Percentiles rank a stretch among this genome's conserved stretches.
phyloP scores from a whole-genome alignment of 2,113 vertebrate species.

The Clarias batrachus region DNA sequence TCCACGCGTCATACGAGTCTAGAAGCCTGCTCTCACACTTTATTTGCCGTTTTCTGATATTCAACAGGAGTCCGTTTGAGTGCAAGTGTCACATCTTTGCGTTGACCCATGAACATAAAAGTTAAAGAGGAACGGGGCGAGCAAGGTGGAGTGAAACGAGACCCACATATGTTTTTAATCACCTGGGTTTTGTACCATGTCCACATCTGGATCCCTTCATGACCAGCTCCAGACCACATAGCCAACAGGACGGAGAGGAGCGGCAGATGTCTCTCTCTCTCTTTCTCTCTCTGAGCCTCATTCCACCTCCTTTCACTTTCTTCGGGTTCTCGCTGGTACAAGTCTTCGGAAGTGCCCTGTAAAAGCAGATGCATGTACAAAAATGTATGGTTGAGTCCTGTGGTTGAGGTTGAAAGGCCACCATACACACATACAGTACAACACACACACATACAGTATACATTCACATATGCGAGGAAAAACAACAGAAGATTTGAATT shows the following conservation, averaged over 20 bases:
- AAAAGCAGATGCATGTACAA: neutral
- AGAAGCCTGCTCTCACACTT: neutral
- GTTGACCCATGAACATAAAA: neutral
- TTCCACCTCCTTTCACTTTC: neutral
- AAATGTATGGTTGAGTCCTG: neutral
- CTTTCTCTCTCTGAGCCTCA: neutral
- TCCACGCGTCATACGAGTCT: neutral
- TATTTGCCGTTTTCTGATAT: neutral
- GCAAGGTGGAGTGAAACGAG: neutral
- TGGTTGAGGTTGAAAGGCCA: neutral
- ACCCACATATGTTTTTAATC: conserved; percentile 18
- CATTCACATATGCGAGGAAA: neutral
- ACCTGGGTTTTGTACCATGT: conserved; percentile 11
- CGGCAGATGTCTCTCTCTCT: conserved; percentile 22
- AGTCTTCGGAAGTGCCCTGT: neutral
- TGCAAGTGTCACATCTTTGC: conserved; percentile 2
- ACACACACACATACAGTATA: neutral
- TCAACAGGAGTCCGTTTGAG: neutral
- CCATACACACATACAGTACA: neutral
- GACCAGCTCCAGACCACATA: conserved; percentile 1
- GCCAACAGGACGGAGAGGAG: conserved; percentile 6
- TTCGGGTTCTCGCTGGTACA: neutral
- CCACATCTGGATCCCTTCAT: conserved; percentile 26
- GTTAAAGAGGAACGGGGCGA: neutral
- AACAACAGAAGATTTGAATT: neutral